phyloP scores from a whole-genome alignment of 1,140 invertebrate species.

The Drosophila willistoni region DNA sequence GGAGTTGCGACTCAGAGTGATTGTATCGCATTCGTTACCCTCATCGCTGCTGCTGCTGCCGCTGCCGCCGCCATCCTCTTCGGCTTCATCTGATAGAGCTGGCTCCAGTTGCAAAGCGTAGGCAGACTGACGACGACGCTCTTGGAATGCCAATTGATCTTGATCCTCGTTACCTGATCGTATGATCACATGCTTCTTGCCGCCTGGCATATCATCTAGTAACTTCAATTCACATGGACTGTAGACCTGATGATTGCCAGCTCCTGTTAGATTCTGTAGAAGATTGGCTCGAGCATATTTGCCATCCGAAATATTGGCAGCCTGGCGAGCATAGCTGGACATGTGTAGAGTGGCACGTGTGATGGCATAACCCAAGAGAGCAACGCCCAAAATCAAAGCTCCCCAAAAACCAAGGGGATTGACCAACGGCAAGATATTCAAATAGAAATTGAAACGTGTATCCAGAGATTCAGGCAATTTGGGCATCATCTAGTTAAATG shows the following conservation, averaged over 20 bases:
- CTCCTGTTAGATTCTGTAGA: conserved; percentile 42
- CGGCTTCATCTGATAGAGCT: conserved; percentile 52
- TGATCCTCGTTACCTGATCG: conserved; percentile 27
- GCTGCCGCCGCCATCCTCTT: background rate
- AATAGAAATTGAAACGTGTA: conserved; percentile 88
- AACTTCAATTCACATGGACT: conserved; percentile 70
- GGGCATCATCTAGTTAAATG: conserved; percentile 86
- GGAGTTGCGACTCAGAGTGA: conserved; percentile 49
- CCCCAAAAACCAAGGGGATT: conserved; percentile 86
- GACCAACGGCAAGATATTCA: conserved; percentile 87
- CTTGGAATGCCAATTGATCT: conserved; percentile 16
- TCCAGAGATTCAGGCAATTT: conserved; percentile 86
- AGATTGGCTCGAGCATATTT: conserved; percentile 66
- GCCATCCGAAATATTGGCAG: conserved; percentile 55
- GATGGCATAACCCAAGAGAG: conserved; percentile 84
- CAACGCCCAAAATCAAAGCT: conserved; percentile 84
- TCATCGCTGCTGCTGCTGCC: conserved; percentile 48
- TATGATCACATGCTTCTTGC: conserved; percentile 50
- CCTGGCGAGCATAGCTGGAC: conserved; percentile 57
- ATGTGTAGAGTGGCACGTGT: conserved; percentile 72
- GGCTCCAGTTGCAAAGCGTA: conserved; percentile 73
- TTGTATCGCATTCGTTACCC: conserved; percentile 52
- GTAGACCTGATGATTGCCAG: conserved; percentile 51
- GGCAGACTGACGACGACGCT: conserved; percentile 40
- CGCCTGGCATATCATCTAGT: conserved; percentile 49